Evolutionary conservation across 1,140 invertebrate genomes (phyloP), one percentile per base, ranked within the genome.

Genomic region (Rhysida immarginata): DNA sequence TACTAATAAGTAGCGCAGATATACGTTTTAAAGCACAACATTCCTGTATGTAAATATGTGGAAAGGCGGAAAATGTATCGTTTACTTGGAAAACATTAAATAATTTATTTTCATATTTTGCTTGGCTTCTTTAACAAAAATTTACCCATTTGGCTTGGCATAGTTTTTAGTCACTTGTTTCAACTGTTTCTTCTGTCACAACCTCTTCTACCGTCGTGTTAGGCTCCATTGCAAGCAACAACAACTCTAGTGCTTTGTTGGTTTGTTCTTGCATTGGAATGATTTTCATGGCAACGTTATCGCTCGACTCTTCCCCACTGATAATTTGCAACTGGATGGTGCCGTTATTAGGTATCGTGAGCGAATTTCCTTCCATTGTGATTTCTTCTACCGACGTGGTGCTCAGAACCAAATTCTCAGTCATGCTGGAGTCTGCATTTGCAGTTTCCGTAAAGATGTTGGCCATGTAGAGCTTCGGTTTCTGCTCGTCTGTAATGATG

Each of bases 321-420:
- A 55, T 55, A 11, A 55, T 45, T 46, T 55, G 53, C 8, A 55
- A 42, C 13, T 45, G 41, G 2, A 49, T 55, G 27, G 20, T 21
- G 27, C 24, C 42, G 23, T 55, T 48, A 13, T 21, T 2, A 18
- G 45, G 26, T 8, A 55, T n/a, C 2, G 53, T 20, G 11, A 55
- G 2, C 2, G 51, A 5, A 2, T 51, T 20, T 29, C 29, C 51
- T 27, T 53, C 51, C 13, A 13, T 23, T 8, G 42, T 46, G 23
- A 29, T 55, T n/a, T 2, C 20, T 2, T 11, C 25, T 2, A 18
- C 52, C 2, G 2, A 11, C 8, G 44, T 5, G 5, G 44, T 20
- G 16, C 20, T 23, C 18, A 23, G 8, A 20, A 46, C 44, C 5
- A 20, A 8, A 23, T 46, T 46, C 11, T 20, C 52, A 52, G 11